These are phyloP conservation scores for Conchocele bisecta DNA, from an alignment of 2,888 invertebrate genomes.

Conservation along the genomic window DNA sequence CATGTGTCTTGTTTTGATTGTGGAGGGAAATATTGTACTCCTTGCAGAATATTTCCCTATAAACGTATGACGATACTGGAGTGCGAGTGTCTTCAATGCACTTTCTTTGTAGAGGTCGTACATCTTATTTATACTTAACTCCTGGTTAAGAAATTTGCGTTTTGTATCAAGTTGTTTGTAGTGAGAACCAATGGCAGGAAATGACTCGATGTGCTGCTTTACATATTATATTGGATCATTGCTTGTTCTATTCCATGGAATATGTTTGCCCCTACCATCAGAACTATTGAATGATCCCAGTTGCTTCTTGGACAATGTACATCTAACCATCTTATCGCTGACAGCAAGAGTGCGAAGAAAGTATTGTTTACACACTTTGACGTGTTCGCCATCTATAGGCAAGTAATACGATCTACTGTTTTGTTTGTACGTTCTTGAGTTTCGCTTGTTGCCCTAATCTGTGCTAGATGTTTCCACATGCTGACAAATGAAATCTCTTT, in stretches of 20 bases:
- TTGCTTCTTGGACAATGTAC: conserved; percentile 31
- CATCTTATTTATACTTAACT: no score
- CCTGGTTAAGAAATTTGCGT: conserved; percentile 14
- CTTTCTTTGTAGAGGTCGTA: conserved; percentile 18
- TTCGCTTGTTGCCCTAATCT: no score
- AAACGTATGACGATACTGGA: conserved; percentile 38
- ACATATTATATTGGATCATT: not conserved
- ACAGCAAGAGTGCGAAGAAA: conserved; percentile 37
- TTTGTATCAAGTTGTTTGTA: conserved; percentile 15
- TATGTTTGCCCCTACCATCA: conserved; percentile 34
- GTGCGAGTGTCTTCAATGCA: conserved; percentile 13
- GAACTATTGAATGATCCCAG: conserved; percentile 22
- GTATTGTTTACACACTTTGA: no score
- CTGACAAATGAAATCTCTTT: no score
- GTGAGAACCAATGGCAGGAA: conserved; percentile 30
- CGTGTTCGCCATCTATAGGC: not conserved
- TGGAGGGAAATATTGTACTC: conserved; percentile 48
- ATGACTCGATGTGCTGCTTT: conserved; percentile 29
- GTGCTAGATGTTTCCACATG: no score
- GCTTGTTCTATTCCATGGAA: conserved; percentile 41
- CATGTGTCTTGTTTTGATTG: conserved; percentile 45
- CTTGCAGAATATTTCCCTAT: conserved; percentile 37
- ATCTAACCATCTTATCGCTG: conserved; percentile 26
- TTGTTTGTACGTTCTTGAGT: not conserved
- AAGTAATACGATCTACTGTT: not conserved